Base-by-base conservation (phyloP, 2,888 invertebrate species). In the Minunthozetes semirufus region DNA sequence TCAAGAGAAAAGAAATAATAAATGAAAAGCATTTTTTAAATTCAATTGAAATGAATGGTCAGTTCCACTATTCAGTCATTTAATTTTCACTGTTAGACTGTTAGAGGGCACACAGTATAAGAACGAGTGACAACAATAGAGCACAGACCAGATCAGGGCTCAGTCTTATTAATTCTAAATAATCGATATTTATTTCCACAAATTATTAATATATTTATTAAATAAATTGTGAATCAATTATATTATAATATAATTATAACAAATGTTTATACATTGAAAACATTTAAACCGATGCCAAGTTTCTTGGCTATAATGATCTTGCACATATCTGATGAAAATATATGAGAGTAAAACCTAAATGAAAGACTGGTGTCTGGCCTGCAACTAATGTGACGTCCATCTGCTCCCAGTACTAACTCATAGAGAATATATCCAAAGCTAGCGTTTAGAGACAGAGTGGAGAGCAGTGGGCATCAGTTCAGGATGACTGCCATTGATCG, bases 301-400 rank as follows among this genome's bases (percentile, higher is more conserved):
- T n/a, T n/a, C n/a, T n/a, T n/a, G 8, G 33, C 33, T 42, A 42
- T 42, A 9, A 1, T 13, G 13, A 42, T 1, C 42, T 11, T 42
- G 42, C 11, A 9, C 11, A 42, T 42, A 8, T 42, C 42, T 42
- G 42, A 42, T 53, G 53, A n/a, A n/a, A 53, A 53, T 53, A 19
- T n/a, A 19, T 19, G 53, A 22, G 53, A n/a, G 22, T 33, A 61
- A 61, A 61, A 42, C 38, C 38, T 66, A 66, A 68, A 68, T 68
- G 68, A 68, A 38, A 68, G 42, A 66, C 68, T 68, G 68, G 38
- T 68, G 68, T 68, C 68, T 68, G 22, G 68, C 68, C 68, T 38
- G 68, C 68, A 68, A 68, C 68, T 68, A 68, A 68, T 42, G 68
- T 68, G 68, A 68, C 68, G 68, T 68, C 68, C 68, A 68, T 68